A percentile compares a stretch with the other conserved stretches of the same genome.
phyloP scores from a whole-genome alignment of 2,888 invertebrate species.

The Caenorhabditis panamensis region DNA sequence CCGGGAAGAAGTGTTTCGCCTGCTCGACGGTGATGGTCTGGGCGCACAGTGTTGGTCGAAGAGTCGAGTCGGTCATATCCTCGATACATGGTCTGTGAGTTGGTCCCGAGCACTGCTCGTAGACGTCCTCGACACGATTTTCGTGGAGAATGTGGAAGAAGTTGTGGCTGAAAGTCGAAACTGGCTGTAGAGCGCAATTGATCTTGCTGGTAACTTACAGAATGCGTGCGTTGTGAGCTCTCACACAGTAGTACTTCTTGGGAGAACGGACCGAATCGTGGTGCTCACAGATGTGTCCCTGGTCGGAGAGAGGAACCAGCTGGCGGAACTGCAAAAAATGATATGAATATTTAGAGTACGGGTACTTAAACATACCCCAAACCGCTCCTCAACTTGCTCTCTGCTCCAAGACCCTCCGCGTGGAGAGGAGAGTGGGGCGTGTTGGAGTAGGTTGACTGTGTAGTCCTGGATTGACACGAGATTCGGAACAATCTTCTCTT shows the following conservation, averaged over 20 bases:
- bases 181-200: no score
- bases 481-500: neutral
- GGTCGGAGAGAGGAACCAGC: neutral
- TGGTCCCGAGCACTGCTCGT: neutral
- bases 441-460: neutral
- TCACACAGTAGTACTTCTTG: constrained; percentile 8
- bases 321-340: neutral
- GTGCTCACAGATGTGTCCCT: neutral
- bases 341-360: neutral
- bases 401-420: neutral
- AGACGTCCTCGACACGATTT: neutral
- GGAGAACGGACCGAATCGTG: neutral
- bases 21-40: no score
- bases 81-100: constrained; percentile 11
- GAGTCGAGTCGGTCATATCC: neutral
- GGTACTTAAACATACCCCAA: neutral
- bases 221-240: constrained; percentile 15
- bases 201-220: constrained; percentile 1
- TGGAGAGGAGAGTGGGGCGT: neutral
- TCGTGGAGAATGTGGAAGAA: constrained; percentile 3
- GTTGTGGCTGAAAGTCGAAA: constrained; percentile 21
- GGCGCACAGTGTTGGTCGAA: constrained; percentile 4
- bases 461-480: constrained; percentile 29
- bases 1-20: no score
- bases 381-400: neutral